phyloP scores from a whole-genome alignment of 2,113 vertebrate genomes.

The Ivindomyrus marchei region DNA sequence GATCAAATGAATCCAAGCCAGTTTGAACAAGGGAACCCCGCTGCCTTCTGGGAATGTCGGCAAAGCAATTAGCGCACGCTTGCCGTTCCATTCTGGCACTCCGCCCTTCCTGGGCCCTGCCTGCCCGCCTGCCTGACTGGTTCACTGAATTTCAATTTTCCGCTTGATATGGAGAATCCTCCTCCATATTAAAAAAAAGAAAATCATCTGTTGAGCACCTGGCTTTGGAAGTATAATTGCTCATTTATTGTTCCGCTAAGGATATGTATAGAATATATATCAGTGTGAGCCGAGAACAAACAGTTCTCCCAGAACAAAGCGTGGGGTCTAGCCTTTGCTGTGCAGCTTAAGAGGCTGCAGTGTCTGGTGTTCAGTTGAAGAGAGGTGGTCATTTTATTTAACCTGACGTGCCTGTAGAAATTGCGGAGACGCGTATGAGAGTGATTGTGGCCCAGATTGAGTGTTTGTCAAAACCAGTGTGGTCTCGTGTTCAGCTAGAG shows the following conservation, averaged over 20 bases:
- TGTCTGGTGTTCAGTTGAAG: neutral
- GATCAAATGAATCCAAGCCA: neutral
- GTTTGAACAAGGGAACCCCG: neutral
- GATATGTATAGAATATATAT: constrained; percentile 15
- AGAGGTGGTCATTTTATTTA: neutral
- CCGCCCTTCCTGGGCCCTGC: neutral
- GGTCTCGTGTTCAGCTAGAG: neutral
- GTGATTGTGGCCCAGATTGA: neutral
- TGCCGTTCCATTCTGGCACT: neutral
- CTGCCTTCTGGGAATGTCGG: constrained; percentile 10
- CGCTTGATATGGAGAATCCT: constrained; percentile 13
- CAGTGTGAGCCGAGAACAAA: neutral
- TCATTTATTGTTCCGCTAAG: constrained; percentile 9
- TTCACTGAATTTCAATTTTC: constrained; percentile 36
- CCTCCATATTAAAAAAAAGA: constrained; percentile 27
- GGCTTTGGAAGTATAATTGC: constrained; percentile 14
- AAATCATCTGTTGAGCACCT: constrained; percentile 26
- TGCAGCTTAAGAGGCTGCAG: neutral
- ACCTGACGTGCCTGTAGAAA: neutral
- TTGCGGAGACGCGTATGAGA: neutral
- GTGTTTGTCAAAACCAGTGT: neutral
- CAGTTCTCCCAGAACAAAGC: neutral
- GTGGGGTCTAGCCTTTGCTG: neutral
- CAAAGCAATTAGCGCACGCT: constrained; percentile 33
- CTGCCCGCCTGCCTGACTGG: constrained; percentile 26